A percentile compares a stretch with the other conserved stretches of the same genome.
Conservation (phyloP, 1,140 invertebrate genomes). For the Drepana arcuata region DNA sequence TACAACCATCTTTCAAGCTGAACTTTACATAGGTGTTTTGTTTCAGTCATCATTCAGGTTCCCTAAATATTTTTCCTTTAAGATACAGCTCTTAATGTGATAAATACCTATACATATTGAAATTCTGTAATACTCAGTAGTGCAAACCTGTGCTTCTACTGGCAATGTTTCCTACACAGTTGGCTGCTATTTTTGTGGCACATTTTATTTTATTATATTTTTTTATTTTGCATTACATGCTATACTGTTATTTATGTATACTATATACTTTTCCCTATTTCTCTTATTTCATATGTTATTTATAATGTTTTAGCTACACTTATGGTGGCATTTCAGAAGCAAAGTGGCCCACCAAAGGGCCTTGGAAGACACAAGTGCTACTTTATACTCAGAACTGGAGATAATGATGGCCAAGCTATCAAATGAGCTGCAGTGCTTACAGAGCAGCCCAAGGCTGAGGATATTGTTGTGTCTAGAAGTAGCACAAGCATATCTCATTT, state of each 20-base stretch:
- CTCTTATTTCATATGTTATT: neutral
- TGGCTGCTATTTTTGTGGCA: too few relatives aligned
- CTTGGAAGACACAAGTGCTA: constrained; percentile 80
- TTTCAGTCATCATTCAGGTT: too few relatives aligned
- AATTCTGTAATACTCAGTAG: too few relatives aligned
- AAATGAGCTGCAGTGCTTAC: constrained; percentile 47
- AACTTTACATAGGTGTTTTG: too few relatives aligned
- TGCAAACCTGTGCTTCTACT: too few relatives aligned
- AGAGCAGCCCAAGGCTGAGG: constrained; percentile 66
- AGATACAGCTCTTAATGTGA: too few relatives aligned
- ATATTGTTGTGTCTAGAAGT: constrained; percentile 83
- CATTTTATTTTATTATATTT: neutral
- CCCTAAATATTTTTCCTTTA: too few relatives aligned
- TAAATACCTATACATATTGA: too few relatives aligned
- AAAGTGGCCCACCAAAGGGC: constrained; percentile 82
- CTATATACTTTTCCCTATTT: neutral
- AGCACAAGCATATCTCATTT: constrained; percentile 81
- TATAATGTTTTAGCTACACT: constrained; percentile 47
- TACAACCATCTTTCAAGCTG: too few relatives aligned
- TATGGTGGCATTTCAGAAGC: constrained; percentile 84
- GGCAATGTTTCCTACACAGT: too few relatives aligned
- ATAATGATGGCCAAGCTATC: constrained; percentile 71
- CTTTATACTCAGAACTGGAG: constrained; percentile 76
- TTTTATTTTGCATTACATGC: constrained; percentile 1
- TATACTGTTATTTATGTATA: neutral